Conservation (phyloP, 2,888 invertebrate genomes). For the Papilio protenor region DNA sequence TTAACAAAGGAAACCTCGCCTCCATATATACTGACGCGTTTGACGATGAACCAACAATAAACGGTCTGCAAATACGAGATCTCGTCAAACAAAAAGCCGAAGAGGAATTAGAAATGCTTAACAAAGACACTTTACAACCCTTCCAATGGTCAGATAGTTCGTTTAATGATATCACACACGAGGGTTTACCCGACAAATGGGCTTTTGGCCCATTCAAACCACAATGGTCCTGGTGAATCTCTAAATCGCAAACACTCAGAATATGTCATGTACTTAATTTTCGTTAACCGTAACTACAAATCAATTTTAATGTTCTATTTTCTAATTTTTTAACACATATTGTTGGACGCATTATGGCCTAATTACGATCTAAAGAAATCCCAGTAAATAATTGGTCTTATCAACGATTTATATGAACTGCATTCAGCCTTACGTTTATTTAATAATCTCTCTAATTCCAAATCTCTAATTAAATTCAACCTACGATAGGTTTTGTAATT, state of each 20-base stretch:
- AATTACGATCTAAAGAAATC: not conserved
- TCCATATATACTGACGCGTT: conserved; percentile 75
- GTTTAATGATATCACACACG: conserved; percentile 85
- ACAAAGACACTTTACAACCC: conserved; percentile 75
- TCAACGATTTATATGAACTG: not conserved
- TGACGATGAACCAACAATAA: conserved; percentile 69
- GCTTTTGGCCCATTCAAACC: conserved; percentile 86
- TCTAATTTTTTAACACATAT: not conserved
- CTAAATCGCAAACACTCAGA: conserved; percentile 39
- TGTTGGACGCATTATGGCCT: not conserved
- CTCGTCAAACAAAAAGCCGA: conserved; percentile 70
- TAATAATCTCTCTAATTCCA: conserved; percentile 4
- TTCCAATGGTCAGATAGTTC: conserved; percentile 91
- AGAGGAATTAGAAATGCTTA: conserved; percentile 66
- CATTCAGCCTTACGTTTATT: not conserved
- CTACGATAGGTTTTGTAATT: not conserved
- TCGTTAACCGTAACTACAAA: not conserved
- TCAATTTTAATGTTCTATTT: not conserved
- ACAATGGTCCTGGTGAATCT: conserved; percentile 85
- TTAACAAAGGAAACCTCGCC: conserved; percentile 76
- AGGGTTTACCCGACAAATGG: conserved; percentile 90
- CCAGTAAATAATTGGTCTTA: not conserved
- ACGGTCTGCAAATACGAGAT: conserved; percentile 71
- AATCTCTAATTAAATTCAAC: conserved; percentile 5
- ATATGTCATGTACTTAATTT: conserved; percentile 26